phyloP scores from a whole-genome alignment of 2,113 vertebrate genomes.

The Illadopsis cleaveri region DNA sequence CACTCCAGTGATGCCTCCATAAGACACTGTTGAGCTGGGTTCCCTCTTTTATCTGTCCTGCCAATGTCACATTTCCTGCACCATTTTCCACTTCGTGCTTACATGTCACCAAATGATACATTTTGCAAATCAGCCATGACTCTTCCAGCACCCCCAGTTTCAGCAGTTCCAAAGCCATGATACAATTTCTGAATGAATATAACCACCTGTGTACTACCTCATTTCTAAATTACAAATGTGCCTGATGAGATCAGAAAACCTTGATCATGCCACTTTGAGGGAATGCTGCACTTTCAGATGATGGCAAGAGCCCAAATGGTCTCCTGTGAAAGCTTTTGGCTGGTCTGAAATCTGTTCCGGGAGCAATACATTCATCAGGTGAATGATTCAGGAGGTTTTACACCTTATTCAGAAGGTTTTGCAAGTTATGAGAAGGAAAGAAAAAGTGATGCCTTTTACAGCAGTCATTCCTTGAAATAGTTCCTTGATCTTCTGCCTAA shows the following conservation, averaged over 20 bases:
- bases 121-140: not conserved
- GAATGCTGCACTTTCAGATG: not conserved
- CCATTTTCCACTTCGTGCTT: constrained; percentile 29
- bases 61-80: not conserved
- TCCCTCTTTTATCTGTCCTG: not conserved
- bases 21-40: not conserved
- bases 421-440: not conserved
- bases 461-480: not conserved
- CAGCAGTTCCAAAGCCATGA: not conserved
- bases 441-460: not conserved
- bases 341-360: not conserved
- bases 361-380: not conserved
- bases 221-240: not conserved
- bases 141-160: not conserved
- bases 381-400: not conserved
- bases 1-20: not conserved
- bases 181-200: not conserved
- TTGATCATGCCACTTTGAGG: not conserved
- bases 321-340: not conserved
- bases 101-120: not conserved
- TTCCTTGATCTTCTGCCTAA: not conserved
- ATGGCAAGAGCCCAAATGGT: not conserved
- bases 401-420: not conserved
- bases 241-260: not conserved
- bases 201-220: not conserved